Evolutionary conservation across 2,113 vertebrate genomes (phyloP), one percentile per base, ranked within the genome.

Genomic region (Potamarius usumacintae): DNA sequence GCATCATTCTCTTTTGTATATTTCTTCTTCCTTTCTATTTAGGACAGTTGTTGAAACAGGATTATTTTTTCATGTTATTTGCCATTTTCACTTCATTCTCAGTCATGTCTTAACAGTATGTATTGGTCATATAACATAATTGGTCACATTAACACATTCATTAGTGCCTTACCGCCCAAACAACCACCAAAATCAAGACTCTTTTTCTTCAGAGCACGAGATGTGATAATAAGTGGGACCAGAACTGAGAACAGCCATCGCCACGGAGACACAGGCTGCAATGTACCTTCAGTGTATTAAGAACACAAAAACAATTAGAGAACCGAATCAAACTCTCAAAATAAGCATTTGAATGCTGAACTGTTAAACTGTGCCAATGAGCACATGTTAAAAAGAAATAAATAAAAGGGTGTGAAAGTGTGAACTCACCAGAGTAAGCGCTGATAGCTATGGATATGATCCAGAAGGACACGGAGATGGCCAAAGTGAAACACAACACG

Each of bases 161-260:
- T n/a, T 2, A 27, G 52, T 0, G 2, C 50, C 85, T 90, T 94
- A 99, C 98, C 98, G 95, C 95, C 97, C 72, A 99, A 91, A 0
- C 97, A 97, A 85, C 98, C 98, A 5, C 95, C 94, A 88, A 92
- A 92, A 91, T 97, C 97, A 74, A 99, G 95, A 87, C 97, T 99
- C 91, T 94, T 96, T 90, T 95, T 96, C 92, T 96, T 98, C 89
- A 96, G 88, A 42, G 96, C 98, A 86, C 96, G 93, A 52, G 89
- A 85, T 8, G 93, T 91, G 80, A 99, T 92, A 27, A 94, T 57
- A 14, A 99, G 91, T 9, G 98, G 97, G 92, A 97, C 90, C 87
- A 98, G 57, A 88, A 99, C 90, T 82, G 98, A 99, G 93, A 99
- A 96, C 89, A 99, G 91, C 98, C 97, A 99, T 18, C 98, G 96